These are phyloP conservation scores for Coronaproctus castanopsis DNA, from an alignment of 2,888 invertebrate genomes.

Conservation along the genomic window DNA sequence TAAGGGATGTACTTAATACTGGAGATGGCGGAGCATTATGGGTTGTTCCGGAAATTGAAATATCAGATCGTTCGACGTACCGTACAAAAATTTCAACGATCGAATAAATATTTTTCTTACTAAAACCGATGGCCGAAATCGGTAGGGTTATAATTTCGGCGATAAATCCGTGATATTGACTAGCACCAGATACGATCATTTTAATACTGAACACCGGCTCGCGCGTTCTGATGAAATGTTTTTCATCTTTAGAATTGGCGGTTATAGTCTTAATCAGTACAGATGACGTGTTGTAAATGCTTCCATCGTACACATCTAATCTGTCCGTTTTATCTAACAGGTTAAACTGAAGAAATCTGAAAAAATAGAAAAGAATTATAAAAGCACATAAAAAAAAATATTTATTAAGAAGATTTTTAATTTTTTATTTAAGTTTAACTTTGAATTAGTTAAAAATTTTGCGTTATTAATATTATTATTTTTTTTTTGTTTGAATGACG, in stretches of 20 bases:
- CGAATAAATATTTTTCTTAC: too few relatives aligned
- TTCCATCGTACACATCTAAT: slow-evolving; percentile 75
- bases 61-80: too few relatives aligned
- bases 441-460: too few relatives aligned
- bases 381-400: too few relatives aligned
- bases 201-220: slow-evolving; percentile 70
- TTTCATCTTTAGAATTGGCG: slow-evolving; percentile 46
- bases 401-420: neutral
- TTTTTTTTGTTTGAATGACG: too few relatives aligned
- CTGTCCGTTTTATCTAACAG: slow-evolving; percentile 79
- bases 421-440: too few relatives aligned
- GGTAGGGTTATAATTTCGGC: slow-evolving; percentile 92
- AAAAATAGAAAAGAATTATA: slow-evolving; percentile 14
- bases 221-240: slow-evolving; percentile 50
- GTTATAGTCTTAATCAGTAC: slow-evolving; percentile 37
- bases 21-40: too few relatives aligned
- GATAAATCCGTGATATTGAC: slow-evolving; percentile 77
- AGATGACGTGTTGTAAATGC: slow-evolving; percentile 60
- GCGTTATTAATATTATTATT: too few relatives aligned
- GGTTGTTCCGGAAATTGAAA: too few relatives aligned
- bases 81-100: too few relatives aligned
- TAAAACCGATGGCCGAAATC: slow-evolving; percentile 70
- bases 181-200: slow-evolving; percentile 79
- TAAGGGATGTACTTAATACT: too few relatives aligned
- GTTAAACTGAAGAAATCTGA: slow-evolving; percentile 66